Conservation (phyloP, 2,888 invertebrate genomes). For the Eulithis testata region DNA sequence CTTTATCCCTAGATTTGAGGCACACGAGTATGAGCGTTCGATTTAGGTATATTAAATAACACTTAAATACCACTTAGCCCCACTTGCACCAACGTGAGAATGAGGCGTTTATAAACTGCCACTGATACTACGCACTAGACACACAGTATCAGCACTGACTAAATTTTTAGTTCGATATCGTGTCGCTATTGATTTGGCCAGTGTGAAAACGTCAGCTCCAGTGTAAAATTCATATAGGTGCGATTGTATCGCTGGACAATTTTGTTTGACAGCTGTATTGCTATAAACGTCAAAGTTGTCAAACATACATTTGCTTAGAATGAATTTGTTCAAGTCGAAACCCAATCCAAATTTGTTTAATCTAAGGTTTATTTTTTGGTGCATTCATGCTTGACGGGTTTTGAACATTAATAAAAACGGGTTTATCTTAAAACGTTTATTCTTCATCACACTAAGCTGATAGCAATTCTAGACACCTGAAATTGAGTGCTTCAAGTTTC, state of each 20-base stretch:
- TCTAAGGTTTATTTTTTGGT: neutral
- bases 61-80: neutral
- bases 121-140: no score
- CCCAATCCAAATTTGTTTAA: neutral
- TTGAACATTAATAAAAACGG: neutral
- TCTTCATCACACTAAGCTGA: neutral
- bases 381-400: neutral
- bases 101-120: no score
- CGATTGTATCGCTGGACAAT: no score
- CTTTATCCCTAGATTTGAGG: constrained; percentile 30
- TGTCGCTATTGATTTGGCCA: no score
- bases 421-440: constrained; percentile 4
- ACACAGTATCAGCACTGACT: no score
- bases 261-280: no score
- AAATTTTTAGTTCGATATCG: no score
- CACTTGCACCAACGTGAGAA: neutral
- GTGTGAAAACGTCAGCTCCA: no score
- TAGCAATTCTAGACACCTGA: constrained; percentile 1
- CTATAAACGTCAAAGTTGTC: no score
- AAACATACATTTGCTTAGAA: no score
- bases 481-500: neutral
- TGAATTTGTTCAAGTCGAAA: neutral
- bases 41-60: constrained; percentile 10
- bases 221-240: no score
- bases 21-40: constrained; percentile 18